Conservation (phyloP, 1,140 invertebrate species). For the Drosophila novamexicana region DNA sequence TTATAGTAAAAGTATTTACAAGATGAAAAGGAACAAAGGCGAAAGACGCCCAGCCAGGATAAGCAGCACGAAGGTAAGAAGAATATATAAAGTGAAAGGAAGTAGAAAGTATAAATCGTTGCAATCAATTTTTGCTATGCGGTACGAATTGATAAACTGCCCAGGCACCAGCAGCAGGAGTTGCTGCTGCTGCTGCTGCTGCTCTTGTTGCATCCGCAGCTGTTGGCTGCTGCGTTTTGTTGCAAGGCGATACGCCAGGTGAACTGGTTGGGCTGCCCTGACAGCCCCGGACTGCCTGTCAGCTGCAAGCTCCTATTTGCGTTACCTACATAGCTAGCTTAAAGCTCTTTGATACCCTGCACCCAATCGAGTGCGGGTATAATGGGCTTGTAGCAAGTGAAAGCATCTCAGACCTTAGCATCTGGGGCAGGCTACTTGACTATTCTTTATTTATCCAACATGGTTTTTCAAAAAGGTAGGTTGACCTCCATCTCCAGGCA, state of each 20-base stretch:
- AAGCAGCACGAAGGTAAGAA: conserved; percentile 24
- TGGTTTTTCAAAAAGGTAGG: too few relatives aligned
- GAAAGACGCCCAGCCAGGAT: conserved; percentile 23
- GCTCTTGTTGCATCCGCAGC: conserved; percentile 24
- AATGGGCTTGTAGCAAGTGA: too few relatives aligned
- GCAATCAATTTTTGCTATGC: conserved; percentile 83
- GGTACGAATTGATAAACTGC: conserved; percentile 80
- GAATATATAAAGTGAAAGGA: conserved; percentile 79
- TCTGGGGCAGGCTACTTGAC: too few relatives aligned
- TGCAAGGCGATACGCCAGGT: conserved; percentile 46
- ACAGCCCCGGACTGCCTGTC: conserved; percentile 26
- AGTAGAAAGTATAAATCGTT: conserved; percentile 83
- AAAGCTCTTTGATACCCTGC: conserved; percentile 34
- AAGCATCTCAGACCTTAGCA: too few relatives aligned
- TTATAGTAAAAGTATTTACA: conserved; percentile 81
- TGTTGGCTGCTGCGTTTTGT: conserved; percentile 24
- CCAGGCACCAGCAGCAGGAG: conserved; percentile 24
- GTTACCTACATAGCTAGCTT: conserved; percentile 51
- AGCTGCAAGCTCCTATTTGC: conserved; percentile 57
- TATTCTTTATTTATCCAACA: too few relatives aligned
- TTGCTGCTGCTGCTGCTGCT: neutral
- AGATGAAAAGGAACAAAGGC: conserved; percentile 65
- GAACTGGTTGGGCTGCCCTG: conserved; percentile 1
- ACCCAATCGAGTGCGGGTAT: neutral
- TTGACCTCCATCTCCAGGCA: too few relatives aligned